These are phyloP conservation scores for Crenichthys baileyi DNA, from an alignment of 2,797 vertebrate species.

Conservation along the genomic window DNA sequence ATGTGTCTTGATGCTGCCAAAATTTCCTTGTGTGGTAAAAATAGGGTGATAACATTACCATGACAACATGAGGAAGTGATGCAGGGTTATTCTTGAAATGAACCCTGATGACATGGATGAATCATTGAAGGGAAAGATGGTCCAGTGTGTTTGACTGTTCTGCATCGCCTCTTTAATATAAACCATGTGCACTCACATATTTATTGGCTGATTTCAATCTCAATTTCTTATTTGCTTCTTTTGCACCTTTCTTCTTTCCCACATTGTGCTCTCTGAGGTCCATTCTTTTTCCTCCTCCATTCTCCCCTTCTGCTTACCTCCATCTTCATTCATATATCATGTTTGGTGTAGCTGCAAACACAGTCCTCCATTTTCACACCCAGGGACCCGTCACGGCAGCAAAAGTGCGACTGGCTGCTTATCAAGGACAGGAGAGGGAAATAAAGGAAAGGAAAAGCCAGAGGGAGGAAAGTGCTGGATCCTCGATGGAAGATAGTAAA, in stretches of 20 bases:
- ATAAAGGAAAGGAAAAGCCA: neutral
- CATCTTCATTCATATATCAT: conserved; percentile 35
- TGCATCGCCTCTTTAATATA: neutral
- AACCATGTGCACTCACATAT: neutral
- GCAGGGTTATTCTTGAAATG: conserved; percentile 46
- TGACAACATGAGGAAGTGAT: conserved; percentile 70
- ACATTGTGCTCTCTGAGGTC: conserved; percentile 25
- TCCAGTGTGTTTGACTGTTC: conserved; percentile 10
- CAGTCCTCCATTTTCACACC: conserved; percentile 56
- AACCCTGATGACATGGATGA: conserved; percentile 62
- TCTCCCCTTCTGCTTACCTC: conserved; percentile 39
- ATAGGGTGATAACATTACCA: conserved; percentile 69
- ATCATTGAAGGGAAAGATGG: conserved; percentile 51
- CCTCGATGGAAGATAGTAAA: conserved; percentile 43
- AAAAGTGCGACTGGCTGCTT: conserved; percentile 48
- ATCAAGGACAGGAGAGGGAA: conserved; percentile 16
- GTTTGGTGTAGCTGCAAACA: conserved; percentile 21
- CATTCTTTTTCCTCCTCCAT: conserved; percentile 1
- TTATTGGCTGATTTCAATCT: conserved; percentile 15
- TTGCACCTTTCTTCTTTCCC: conserved; percentile 24
- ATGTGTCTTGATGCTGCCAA: conserved; percentile 31
- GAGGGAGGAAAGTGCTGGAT: conserved; percentile 31
- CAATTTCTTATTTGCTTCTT: neutral
- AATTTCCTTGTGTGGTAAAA: conserved; percentile 50
- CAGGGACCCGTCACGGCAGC: conserved; percentile 78